Evolutionary conservation across 37 sponge, comb jelly and placozoan species (phyloP).

Genomic region (Chondrosia reniformis): DNA sequence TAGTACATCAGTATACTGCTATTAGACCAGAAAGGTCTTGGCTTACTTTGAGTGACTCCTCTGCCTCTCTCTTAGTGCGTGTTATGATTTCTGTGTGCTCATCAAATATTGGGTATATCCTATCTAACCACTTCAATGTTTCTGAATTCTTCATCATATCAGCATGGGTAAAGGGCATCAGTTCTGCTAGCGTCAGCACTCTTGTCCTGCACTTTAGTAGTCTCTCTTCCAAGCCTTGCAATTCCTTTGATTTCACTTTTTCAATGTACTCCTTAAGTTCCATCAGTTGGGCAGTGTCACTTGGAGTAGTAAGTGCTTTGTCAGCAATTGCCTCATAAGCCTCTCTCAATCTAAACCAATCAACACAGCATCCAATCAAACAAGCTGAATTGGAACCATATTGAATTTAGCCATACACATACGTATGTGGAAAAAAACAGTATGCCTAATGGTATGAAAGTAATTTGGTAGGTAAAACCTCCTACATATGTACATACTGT

Average conservation of each 20-base stretch:
- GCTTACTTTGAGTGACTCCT: constrained; percentile 81
- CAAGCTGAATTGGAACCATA: too few relatives aligned
- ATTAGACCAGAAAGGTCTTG: too few relatives aligned
- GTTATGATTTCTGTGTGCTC: constrained; percentile 78
- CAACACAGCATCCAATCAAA: too few relatives aligned
- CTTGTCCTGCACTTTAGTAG: constrained; percentile 50
- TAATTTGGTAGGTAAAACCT: background rate
- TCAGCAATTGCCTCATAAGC: constrained; percentile 87
- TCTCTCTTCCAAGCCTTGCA: constrained; percentile 63
- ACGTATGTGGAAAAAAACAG: background rate
- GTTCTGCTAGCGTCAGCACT: constrained; percentile 38
- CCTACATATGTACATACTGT: constrained; percentile 6
- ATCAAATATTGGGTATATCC: constrained; percentile 85
- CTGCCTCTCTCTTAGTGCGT: constrained; percentile 67
- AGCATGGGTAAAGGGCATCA: constrained; percentile 64
- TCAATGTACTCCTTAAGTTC: constrained; percentile 83
- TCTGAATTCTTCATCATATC: constrained; percentile 84
- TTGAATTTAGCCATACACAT: background rate
- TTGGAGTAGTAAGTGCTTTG: constrained; percentile 86
- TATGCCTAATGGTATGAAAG: background rate
- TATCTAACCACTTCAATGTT: constrained; percentile 82
- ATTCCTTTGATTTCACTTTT: constrained; percentile 48
- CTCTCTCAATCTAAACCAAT: constrained; percentile 67
- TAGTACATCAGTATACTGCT: background rate
- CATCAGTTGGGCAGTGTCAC: constrained; percentile 87